Percentiles rank a stretch among this genome's conserved stretches.
These are phyloP conservation scores for Eurytoma californica DNA, from an alignment of 2,888 invertebrate genomes.

Conservation along the genomic window DNA sequence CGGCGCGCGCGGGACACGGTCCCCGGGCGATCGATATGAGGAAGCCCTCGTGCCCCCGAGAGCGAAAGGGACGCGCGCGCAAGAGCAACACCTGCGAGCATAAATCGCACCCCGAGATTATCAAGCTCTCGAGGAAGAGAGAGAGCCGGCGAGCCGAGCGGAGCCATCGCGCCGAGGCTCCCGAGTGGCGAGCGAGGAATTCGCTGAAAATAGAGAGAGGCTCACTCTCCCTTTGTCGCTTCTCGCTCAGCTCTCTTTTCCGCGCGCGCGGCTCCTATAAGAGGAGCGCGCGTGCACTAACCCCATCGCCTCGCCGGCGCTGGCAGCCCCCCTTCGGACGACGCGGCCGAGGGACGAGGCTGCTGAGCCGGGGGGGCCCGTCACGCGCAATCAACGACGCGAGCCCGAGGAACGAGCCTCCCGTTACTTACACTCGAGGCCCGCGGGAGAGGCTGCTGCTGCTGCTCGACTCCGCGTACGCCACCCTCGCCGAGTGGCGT, in stretches of 20 bases:
- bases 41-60: slow-evolving; percentile 49
- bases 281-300: not conserved
- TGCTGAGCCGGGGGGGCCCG: no score
- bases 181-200: slow-evolving; percentile 42
- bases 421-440: no score
- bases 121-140: slow-evolving; percentile 24
- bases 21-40: slow-evolving; percentile 28
- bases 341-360: no score
- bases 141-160: not conserved
- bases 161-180: not conserved
- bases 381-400: no score
- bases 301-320: not conserved
- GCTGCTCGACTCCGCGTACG: no score
- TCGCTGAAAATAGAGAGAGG: slow-evolving; percentile 56
- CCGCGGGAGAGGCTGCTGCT: no score
- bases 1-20: not conserved
- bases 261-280: not conserved
- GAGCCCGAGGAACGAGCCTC: no score
- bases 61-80: slow-evolving; percentile 1
- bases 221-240: slow-evolving; percentile 53
- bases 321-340: no score
- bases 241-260: not conserved
- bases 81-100: slow-evolving; percentile 56
- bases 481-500: no score
- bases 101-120: slow-evolving; percentile 55